Percentiles rank a stretch among this genome's conserved stretches.
Evolutionary conservation across 2,888 invertebrate genomes (phyloP).

Genomic region (Nysson spinosus): DNA sequence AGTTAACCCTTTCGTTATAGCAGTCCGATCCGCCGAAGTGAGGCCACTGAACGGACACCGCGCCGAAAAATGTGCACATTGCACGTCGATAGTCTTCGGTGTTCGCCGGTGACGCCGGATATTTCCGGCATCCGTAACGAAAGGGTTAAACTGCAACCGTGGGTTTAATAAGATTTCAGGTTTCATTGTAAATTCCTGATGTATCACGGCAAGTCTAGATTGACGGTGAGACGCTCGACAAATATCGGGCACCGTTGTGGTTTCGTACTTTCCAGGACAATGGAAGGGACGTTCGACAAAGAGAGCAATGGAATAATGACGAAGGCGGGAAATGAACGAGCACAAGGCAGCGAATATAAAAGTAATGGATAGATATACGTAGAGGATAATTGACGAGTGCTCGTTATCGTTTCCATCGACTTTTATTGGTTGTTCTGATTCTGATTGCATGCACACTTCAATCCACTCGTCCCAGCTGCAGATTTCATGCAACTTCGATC

Average conservation of each 20-base stretch:
- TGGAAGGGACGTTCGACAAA: neutral
- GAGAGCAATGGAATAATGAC: slow-evolving; percentile 8
- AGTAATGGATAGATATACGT: slow-evolving; percentile 15
- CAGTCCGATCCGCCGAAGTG: no score
- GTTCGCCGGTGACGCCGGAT: no score
- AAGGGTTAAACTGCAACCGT: no score
- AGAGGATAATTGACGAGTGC: slow-evolving; percentile 30
- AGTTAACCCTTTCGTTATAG: no score
- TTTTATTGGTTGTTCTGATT: slow-evolving; percentile 31
- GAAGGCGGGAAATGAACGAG: slow-evolving; percentile 18
- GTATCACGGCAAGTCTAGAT: no score
- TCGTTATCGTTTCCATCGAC: slow-evolving; percentile 36
- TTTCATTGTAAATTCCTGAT: no score
- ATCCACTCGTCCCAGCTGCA: slow-evolving; percentile 24
- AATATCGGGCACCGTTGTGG: neutral
- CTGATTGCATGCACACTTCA: slow-evolving; percentile 14
- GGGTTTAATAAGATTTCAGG: no score
- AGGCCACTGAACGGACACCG: no score
- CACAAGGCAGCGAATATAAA: slow-evolving; percentile 9
- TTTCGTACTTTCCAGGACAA: neutral
- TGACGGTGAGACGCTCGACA: no score
- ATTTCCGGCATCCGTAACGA: no score
- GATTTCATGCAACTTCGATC: slow-evolving; percentile 24
- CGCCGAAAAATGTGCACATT: no score
- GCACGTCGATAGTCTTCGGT: no score